Base-by-base conservation (phyloP, 1,140 invertebrate species). In the Vanessa tameamea region DNA sequence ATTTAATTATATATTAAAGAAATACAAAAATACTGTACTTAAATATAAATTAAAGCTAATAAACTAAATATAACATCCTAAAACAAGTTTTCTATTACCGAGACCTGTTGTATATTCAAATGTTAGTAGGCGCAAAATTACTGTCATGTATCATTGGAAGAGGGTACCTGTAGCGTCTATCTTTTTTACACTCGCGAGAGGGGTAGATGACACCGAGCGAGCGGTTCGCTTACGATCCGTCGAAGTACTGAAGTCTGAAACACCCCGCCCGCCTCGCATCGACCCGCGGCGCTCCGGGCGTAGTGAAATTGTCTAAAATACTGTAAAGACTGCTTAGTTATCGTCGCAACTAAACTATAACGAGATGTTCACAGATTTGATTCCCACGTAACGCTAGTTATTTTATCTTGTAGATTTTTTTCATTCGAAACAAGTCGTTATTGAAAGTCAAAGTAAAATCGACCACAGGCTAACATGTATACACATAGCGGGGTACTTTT, bases 131-230 rank as follows among this genome's bases (percentile, higher is more conserved):
- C 57, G 75, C 74, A 67, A 70, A 79, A 82, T 84, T 80, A 82
- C 81, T 78, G 78, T 78, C 77, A 83, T 88, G 80, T 87, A 84
- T 84, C 78, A 88, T 84, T 77, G 75, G 72, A 61, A 51, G 64
- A 31, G 64, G 78, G 82, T 85, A 88, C 87, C 87, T 88, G 87
- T 88, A 82, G 87, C 80, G 76, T 83, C 51, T 57, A 69, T 63
- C 59, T 71, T 69, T 69, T 75, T 75, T 75, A 70, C 68, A 63
- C 51, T 47, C 63, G 73, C 43, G 67, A 59, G 43, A 55, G 53
- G 50, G 67, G 59, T 64, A 16, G 70, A 13, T 43, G 47, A 13
- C 14, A 57, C 43, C 64, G 73, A 75, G 66, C 77, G 77, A 79
- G 77, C 74, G 77, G 51, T 63, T 73, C 63, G 67, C 55, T 16